phyloP scores from a whole-genome alignment of 2,797 vertebrate genomes.

The Merluccius polli region DNA sequence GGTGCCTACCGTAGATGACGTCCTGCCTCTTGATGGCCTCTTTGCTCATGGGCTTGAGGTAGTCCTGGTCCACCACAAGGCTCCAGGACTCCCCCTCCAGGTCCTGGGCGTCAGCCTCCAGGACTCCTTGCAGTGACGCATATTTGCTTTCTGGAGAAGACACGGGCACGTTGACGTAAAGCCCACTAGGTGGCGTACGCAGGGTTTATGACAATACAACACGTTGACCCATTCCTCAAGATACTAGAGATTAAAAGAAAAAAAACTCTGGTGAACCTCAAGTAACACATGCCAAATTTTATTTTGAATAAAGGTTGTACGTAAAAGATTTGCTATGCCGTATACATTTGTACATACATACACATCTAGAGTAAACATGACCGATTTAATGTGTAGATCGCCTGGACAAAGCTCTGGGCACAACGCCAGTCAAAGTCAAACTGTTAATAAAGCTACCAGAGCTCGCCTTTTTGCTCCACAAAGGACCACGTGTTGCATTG shows the following conservation, averaged over 20 bases:
- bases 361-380: not conserved
- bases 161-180: constrained; percentile 1
- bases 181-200: not conserved
- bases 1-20: constrained; percentile 87
- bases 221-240: not conserved
- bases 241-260: not conserved
- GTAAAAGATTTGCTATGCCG: not conserved
- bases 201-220: not conserved
- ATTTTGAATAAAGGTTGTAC: too few species aligned
- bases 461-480: not conserved
- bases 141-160: constrained; percentile 75
- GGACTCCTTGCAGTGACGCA: constrained; percentile 68
- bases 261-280: not conserved
- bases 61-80: constrained; percentile 77
- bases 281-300: not conserved
- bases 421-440: not conserved
- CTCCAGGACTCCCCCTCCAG: constrained; percentile 92
- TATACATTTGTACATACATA: not conserved
- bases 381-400: not conserved
- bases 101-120: constrained; percentile 79
- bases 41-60: constrained; percentile 75
- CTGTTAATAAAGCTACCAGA: not conserved
- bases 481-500: constrained; percentile 1
- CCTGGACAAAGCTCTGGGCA: not conserved
- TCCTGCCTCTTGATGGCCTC: constrained; percentile 86